Conservation (phyloP, 2,797 vertebrate genomes). For the Chlorospingus flavigularis region DNA sequence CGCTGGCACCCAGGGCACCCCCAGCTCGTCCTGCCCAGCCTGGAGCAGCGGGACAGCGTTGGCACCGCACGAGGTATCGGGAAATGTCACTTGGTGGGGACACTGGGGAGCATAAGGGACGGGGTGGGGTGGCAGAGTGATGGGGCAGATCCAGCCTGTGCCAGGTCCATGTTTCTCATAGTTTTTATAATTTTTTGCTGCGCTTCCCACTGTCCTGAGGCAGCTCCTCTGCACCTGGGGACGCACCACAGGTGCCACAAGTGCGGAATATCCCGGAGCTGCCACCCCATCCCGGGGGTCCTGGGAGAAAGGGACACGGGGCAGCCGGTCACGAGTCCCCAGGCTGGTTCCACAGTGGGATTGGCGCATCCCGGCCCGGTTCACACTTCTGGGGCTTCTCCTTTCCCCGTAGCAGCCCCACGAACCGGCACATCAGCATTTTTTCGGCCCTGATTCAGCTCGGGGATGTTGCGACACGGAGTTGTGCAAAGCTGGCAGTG, state of each 20-base stretch:
- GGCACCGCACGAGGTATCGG: not conserved
- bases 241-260: accelerated
- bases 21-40: accelerated
- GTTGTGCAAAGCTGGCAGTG: not conserved
- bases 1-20: not conserved
- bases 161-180: accelerated
- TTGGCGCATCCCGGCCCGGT: accelerated
- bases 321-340: accelerated
- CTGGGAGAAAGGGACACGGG: accelerated
- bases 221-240: not conserved
- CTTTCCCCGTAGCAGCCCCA: not conserved
- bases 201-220: accelerated
- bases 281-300: accelerated
- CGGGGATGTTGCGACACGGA: not conserved
- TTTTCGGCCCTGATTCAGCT: conserved; percentile 13
- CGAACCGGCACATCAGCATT: not conserved
- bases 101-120: not conserved
- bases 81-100: accelerated
- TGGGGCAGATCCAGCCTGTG: not conserved
- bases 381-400: not conserved
- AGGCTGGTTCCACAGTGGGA: not conserved
- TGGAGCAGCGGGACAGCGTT: not conserved
- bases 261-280: accelerated
- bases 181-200: accelerated
- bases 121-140: accelerated